phyloP scores from a whole-genome alignment of 2,113 vertebrate species.

The Phrynocephalus versicolor region DNA sequence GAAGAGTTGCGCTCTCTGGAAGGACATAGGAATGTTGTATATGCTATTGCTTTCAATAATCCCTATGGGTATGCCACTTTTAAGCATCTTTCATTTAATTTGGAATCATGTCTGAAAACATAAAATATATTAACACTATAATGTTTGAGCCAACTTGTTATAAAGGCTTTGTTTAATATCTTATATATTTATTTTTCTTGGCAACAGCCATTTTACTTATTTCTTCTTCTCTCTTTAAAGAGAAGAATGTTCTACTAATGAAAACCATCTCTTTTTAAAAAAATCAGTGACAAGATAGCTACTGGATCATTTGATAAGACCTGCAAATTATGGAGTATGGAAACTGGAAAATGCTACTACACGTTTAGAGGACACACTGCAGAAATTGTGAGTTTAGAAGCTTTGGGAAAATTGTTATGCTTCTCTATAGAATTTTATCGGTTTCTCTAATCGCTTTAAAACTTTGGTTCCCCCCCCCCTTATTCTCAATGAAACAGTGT shows the following conservation, averaged over 20 bases:
- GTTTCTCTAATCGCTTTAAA: background rate
- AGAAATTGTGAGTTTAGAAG: slow-evolving; percentile 87
- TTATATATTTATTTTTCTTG: background rate
- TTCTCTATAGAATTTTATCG: background rate
- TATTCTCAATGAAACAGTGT: background rate
- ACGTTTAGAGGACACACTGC: slow-evolving; percentile 89
- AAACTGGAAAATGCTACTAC: slow-evolving; percentile 91
- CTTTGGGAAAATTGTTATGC: background rate
- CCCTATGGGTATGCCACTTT: slow-evolving; percentile 85
- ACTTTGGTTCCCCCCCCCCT: background rate
- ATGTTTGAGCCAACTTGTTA: background rate
- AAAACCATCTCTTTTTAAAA: slow-evolving; percentile 24
- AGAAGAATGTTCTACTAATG: background rate
- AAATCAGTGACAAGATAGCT: slow-evolving; percentile 91
- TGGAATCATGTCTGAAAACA: background rate
- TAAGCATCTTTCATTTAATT: background rate
- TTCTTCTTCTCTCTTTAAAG: background rate
- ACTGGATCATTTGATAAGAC: slow-evolving; percentile 97
- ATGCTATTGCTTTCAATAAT: slow-evolving; percentile 94
- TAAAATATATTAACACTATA: background rate
- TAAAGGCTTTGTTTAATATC: slow-evolving; percentile 1
- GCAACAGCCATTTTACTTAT: background rate
- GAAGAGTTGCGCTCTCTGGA: slow-evolving; percentile 83
- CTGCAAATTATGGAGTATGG: slow-evolving; percentile 90
- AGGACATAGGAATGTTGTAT: slow-evolving; percentile 93